Evolutionary conservation across 2,888 invertebrate species (phyloP).

Genomic region (Andrena praecox): DNA sequence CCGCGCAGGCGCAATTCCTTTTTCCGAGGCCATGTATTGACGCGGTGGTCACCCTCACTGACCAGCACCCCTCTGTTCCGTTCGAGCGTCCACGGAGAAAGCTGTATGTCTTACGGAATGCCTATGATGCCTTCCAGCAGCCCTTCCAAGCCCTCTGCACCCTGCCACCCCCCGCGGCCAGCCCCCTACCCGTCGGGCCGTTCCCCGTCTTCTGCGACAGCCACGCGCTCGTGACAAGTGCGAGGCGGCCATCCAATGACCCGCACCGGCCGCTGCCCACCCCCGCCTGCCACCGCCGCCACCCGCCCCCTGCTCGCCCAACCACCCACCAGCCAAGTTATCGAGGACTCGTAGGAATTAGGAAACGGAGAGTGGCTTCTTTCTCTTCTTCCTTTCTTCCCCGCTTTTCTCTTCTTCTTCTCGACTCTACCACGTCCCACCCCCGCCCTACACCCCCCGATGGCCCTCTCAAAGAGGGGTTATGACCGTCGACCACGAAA

Average conservation of each 20-base stretch:
- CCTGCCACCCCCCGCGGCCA: conserved; percentile 42
- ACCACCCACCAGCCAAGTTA: conserved; percentile 70
- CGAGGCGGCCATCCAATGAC: conserved; percentile 83
- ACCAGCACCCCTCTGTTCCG: conserved; percentile 79
- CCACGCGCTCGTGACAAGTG: conserved; percentile 81
- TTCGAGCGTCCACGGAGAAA: conserved; percentile 75
- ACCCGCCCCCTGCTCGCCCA: neutral
- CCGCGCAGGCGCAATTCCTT: conserved; percentile 82
- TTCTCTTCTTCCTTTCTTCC: conserved; percentile 11
- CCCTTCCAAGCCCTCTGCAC: conserved; percentile 67
- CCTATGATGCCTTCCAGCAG: conserved; percentile 80
- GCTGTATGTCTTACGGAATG: conserved; percentile 82
- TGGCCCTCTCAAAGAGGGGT: conserved; percentile 29
- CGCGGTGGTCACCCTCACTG: conserved; percentile 83
- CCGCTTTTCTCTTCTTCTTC: conserved; percentile 10
- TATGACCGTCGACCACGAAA: conserved; percentile 61
- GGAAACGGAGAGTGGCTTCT: conserved; percentile 62
- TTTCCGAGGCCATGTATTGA: conserved; percentile 82
- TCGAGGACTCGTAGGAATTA: conserved; percentile 76
- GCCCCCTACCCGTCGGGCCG: neutral
- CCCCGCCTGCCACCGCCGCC: conserved; percentile 49
- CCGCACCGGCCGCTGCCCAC: conserved; percentile 79
- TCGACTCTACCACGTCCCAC: neutral
- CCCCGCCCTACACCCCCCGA: neutral
- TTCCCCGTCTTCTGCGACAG: conserved; percentile 64